Evolutionary conservation across 2,797 vertebrate genomes (phyloP), one percentile per base, ranked within the genome.

Genomic region (Halcyon badia): DNA sequence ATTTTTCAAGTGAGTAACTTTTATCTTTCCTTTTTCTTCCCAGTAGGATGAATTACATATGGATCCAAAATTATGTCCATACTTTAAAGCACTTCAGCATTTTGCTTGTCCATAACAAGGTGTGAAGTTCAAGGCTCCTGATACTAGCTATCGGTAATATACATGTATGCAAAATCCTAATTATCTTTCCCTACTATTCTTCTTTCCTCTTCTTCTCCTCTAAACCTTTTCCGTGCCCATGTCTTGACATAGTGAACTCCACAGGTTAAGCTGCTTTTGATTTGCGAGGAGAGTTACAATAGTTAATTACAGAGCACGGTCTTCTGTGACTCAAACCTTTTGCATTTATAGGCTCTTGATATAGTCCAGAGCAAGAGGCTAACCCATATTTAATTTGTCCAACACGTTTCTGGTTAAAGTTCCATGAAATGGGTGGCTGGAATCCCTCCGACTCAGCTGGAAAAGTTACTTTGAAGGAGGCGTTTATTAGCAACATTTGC

Each of bases 331-430:
- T 97, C 94, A 98, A 98, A 95, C 95, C 97, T 97, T 98, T 98
- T 97, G 97, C 97, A 98, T 98, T 98, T 98, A 98, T 97, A 96
- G 95, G 95, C 91, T 89, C 42, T 64, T 98, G 98, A 99, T 98
- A 93, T 33, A 98, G 98, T 96, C 98, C 98, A 99, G 98, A 98
- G 97, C 96, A 97, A 94, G 96, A 94, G 97, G 91, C 97, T 98
- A 98, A 98, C 98, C 97, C 98, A 87, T 98, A 98, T 98, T 98
- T 99, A 98, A 99, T 99, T 99, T 98, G 97, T 97, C 97, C 98
- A 98, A 98, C 98, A 98, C 98, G 92, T 98, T 98, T 99, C 98
- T 97, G 96, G 97, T 98, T 99, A 98, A 97, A 98, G 95, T 96
- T 97, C 96, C 91, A 97, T 97, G 94, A 97, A 97, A 96, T 90